These are phyloP conservation scores for Sarcoramphus papa DNA, from an alignment of 2,797 vertebrate genomes.

Conservation along the genomic window DNA sequence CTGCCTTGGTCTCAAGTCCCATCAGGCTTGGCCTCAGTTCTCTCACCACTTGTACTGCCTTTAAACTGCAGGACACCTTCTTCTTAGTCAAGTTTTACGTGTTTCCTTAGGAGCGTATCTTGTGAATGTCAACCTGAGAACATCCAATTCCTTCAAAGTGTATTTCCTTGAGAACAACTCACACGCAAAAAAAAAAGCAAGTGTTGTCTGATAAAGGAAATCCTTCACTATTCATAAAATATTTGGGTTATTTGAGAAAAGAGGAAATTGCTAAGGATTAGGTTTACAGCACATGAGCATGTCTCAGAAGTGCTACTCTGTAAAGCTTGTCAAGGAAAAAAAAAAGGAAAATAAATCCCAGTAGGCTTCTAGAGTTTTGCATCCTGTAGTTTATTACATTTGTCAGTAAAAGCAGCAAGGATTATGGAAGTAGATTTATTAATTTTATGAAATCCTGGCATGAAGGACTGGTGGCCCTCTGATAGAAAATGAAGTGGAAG, in stretches of 20 bases:
- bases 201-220: slow-evolving; percentile 69
- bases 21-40: background rate
- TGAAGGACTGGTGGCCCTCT: slow-evolving; percentile 34
- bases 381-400: slow-evolving; percentile 75
- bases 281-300: slow-evolving; percentile 68
- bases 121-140: background rate
- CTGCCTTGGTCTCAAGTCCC: background rate
- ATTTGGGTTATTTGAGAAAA: slow-evolving; percentile 72
- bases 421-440: slow-evolving; percentile 71
- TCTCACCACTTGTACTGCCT: background rate
- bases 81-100: background rate
- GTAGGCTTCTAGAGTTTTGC: slow-evolving; percentile 63
- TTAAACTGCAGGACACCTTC: background rate
- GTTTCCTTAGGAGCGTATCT: background rate
- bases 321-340: slow-evolving; percentile 65
- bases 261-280: slow-evolving; percentile 80
- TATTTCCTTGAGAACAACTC: slow-evolving; percentile 51
- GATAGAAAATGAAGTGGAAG: slow-evolving; percentile 50
- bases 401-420: slow-evolving; percentile 71
- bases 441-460: slow-evolving; percentile 70
- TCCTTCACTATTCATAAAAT: slow-evolving; percentile 70
- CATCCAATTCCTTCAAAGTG: background rate
- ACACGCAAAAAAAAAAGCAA: background rate
- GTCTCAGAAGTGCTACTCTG: slow-evolving; percentile 70
- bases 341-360: slow-evolving; percentile 40